Conservation (phyloP, 2,113 vertebrate species). For the Hippolais icterina region DNA sequence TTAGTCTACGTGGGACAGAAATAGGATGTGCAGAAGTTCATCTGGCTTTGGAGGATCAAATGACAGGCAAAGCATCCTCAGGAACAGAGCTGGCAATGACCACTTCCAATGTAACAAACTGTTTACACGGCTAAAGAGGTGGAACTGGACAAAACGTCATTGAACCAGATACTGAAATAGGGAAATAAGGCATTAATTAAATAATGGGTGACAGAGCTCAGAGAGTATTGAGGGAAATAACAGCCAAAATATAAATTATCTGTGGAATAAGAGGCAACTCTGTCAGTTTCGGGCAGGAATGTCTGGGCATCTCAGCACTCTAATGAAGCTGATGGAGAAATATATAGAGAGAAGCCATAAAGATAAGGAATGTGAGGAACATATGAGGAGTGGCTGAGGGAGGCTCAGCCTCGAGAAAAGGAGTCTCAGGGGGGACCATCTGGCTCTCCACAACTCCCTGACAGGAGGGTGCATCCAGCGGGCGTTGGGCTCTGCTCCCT, state of each 20-base stretch:
- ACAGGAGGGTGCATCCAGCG: accelerated
- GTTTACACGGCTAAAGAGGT: background rate
- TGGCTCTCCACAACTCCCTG: background rate
- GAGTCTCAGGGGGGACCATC: background rate
- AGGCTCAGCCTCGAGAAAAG: background rate
- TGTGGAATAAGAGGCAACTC: background rate
- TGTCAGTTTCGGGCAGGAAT: background rate
- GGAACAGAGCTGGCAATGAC: background rate
- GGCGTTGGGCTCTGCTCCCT: accelerated
- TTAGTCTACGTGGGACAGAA: background rate
- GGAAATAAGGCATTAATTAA: background rate
- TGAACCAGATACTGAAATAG: background rate
- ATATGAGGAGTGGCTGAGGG: background rate
- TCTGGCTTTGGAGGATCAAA: slow-evolving; percentile 22
- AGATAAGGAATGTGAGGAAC: background rate
- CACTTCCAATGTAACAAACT: too few species aligned
- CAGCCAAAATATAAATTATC: background rate
- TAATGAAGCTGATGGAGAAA: background rate
- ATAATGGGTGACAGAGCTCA: background rate
- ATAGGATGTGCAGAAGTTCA: background rate
- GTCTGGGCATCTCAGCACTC: background rate
- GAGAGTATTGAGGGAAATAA: background rate
- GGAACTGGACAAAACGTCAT: accelerated
- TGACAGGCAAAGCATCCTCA: slow-evolving; percentile 12
- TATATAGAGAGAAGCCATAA: background rate